Conservation (phyloP, 2,113 vertebrate species). For the Oxygymnocypris stewartii region DNA sequence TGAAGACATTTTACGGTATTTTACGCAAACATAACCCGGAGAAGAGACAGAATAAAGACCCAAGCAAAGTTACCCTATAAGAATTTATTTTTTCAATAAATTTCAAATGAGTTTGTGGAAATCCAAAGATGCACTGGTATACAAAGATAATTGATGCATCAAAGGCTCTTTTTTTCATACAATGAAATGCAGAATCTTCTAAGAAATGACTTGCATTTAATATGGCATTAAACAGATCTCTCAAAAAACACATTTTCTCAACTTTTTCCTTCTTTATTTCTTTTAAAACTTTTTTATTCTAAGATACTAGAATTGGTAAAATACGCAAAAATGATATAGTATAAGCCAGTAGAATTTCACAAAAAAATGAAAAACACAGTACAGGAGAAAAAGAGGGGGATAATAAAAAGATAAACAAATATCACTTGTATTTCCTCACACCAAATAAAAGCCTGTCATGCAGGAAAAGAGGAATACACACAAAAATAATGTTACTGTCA, state of each 20-base stretch:
- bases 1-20: too few species aligned
- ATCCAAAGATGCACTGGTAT: conserved; percentile 61
- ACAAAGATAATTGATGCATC: conserved; percentile 65
- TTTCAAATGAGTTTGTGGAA: conserved; percentile 66
- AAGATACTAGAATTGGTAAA: conserved; percentile 50
- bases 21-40: neutral
- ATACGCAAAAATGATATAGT: conserved; percentile 66
- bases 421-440: conserved; percentile 25
- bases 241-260: too few species aligned
- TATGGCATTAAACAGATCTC: conserved; percentile 56
- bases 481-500: conserved; percentile 41
- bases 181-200: conserved; percentile 56
- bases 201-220: conserved; percentile 58
- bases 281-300: conserved; percentile 46
- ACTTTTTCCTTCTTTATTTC: conserved; percentile 48
- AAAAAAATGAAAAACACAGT: conserved; percentile 60
- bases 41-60: conserved; percentile 2
- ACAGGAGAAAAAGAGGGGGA: conserved; percentile 55
- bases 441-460: conserved; percentile 42
- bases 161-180: conserved; percentile 36
- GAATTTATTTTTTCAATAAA: conserved; percentile 70
- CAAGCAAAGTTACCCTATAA: conserved; percentile 54
- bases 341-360: conserved; percentile 70
- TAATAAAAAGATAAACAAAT: conserved; percentile 35
- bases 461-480: conserved; percentile 37